These are phyloP conservation scores for Oplegnathus fasciatus DNA, from an alignment of 2,113 vertebrate species.

Conservation along the genomic window DNA sequence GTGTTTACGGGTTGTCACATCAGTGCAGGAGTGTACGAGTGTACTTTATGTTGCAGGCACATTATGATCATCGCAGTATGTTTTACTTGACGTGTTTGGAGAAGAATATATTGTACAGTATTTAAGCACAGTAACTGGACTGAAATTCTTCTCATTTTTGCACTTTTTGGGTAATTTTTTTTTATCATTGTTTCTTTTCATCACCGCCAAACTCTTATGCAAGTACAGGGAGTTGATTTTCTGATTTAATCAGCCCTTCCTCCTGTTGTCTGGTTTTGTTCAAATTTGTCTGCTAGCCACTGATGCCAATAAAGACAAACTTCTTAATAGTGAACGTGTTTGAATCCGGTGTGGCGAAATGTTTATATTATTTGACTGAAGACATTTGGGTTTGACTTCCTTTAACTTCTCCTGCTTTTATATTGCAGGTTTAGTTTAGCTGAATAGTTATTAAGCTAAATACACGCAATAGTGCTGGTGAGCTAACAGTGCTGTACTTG, in stretches of 20 bases:
- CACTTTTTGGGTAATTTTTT: constrained; percentile 60
- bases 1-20: not conserved
- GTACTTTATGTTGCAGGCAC: constrained; percentile 47
- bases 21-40: not conserved
- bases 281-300: constrained; percentile 63
- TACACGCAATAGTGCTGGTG: no score
- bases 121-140: constrained; percentile 58
- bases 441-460: not conserved
- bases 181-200: constrained; percentile 27
- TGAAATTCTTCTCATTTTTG: constrained; percentile 47
- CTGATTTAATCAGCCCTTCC: constrained; percentile 24
- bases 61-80: constrained; percentile 13
- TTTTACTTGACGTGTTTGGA: constrained; percentile 26
- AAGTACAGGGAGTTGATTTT: constrained; percentile 65
- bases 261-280: constrained; percentile 61
- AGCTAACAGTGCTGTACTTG: not conserved
- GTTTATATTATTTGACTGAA: not conserved
- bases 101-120: constrained; percentile 63
- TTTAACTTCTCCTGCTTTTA: not conserved
- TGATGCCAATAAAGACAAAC: constrained; percentile 84
- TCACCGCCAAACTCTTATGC: constrained; percentile 76
- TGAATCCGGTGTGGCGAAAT: constrained; percentile 13
- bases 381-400: not conserved
- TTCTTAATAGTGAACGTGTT: constrained; percentile 63
- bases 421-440: not conserved